A percentile compares a stretch with the other conserved stretches of the same genome.
These are phyloP conservation scores for Galerucella nymphaeae DNA, from an alignment of 2,888 invertebrate genomes.

Conservation along the genomic window DNA sequence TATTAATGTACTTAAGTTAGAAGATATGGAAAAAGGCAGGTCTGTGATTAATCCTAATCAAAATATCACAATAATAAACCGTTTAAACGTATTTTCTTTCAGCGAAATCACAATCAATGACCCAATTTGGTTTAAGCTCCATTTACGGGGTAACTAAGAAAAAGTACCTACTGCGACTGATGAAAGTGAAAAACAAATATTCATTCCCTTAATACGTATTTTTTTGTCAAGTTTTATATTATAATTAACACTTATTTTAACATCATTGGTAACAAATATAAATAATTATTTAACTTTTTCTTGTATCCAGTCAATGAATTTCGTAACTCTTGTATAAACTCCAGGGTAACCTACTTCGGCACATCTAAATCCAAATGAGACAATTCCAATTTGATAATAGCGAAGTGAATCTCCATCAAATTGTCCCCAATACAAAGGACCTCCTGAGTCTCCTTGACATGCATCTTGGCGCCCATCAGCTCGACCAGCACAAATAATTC, in stretches of 20 bases:
- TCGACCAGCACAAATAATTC: constrained; percentile 78
- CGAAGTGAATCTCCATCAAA: constrained; percentile 51
- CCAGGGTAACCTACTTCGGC: constrained; percentile 73
- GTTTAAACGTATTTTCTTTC: too few relatives aligned
- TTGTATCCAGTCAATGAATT: constrained; percentile 73
- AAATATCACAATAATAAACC: too few relatives aligned
- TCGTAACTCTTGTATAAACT: constrained; percentile 72
- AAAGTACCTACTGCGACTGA: not conserved
- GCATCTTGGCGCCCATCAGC: constrained; percentile 76
- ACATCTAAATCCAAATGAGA: constrained; percentile 75
- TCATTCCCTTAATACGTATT: not conserved
- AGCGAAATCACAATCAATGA: too few relatives aligned
- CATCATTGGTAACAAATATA: not conserved
- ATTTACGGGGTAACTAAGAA: too few relatives aligned
- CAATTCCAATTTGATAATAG: constrained; percentile 75
- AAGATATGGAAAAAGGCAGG: too few relatives aligned
- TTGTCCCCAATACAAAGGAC: constrained; percentile 74
- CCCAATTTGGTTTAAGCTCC: too few relatives aligned
- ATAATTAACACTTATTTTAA: constrained; percentile 3
- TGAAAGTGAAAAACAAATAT: not conserved
- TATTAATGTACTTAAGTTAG: too few relatives aligned
- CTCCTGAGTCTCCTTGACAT: constrained; percentile 86
- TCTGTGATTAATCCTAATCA: too few relatives aligned
- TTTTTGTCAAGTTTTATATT: constrained; percentile 3
- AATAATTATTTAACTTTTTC: constrained; percentile 51